Conservation (phyloP, 1,140 invertebrate genomes). For the Hycleus phaleratus region DNA sequence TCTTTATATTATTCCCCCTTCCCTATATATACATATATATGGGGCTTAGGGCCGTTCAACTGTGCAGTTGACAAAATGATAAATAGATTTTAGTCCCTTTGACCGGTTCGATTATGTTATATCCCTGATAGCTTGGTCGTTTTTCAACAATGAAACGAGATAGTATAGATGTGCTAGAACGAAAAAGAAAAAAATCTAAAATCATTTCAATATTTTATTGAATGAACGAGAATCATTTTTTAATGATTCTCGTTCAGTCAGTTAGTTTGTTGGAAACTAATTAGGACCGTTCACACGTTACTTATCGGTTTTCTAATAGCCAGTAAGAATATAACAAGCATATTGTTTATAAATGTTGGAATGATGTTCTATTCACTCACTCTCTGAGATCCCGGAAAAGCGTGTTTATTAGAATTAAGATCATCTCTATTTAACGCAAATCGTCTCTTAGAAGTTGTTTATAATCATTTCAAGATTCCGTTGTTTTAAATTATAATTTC, state of each 20-base stretch:
- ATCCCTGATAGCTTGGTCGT: slow-evolving; percentile 3
- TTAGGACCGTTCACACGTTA: slow-evolving; percentile 24
- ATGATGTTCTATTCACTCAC: too few relatives aligned
- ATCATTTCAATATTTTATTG: too few relatives aligned
- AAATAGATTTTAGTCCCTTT: slow-evolving; percentile 32
- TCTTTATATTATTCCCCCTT: slow-evolving; percentile 19
- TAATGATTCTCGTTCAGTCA: too few relatives aligned
- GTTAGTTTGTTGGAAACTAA: slow-evolving; percentile 18
- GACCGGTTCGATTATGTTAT: slow-evolving; percentile 30
- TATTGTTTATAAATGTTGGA: slow-evolving; percentile 8
- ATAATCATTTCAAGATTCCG: too few relatives aligned
- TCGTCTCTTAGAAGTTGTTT: too few relatives aligned
- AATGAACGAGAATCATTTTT: slow-evolving; percentile 6
- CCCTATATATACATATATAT: slow-evolving; percentile 1
- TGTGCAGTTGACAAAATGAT: slow-evolving; percentile 33
- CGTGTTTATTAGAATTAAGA: not conserved
- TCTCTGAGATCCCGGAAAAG: slow-evolving; percentile 12
- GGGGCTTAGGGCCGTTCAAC: slow-evolving; percentile 17
- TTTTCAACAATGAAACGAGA: too few relatives aligned
- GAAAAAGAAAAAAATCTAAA: too few relatives aligned
- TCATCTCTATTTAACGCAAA: too few relatives aligned
- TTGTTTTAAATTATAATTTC: too few relatives aligned
- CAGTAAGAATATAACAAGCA: slow-evolving; percentile 7
- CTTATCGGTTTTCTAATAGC: slow-evolving; percentile 11
- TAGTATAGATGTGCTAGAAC: too few relatives aligned